Conservation (phyloP, 2,797 vertebrate genomes). For the Percopsis omiscomaycus region DNA sequence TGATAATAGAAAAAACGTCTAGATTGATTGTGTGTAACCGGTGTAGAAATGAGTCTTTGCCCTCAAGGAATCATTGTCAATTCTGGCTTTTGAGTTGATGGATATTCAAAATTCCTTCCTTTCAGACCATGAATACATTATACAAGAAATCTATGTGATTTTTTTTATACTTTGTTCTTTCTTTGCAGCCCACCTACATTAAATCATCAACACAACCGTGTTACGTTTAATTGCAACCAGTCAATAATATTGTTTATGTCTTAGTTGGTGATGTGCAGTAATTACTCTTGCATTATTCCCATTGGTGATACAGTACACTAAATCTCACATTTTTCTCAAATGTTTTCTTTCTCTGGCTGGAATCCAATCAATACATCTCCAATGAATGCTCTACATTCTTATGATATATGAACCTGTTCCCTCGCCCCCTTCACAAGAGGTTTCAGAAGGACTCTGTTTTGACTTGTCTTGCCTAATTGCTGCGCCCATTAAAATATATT, state of each 20-base stretch:
- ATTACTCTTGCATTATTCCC: constrained; percentile 42
- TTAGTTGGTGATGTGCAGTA: constrained; percentile 36
- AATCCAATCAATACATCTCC: constrained; percentile 48
- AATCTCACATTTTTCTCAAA: constrained; percentile 51
- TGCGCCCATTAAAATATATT: constrained; percentile 73
- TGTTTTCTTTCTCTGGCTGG: constrained; percentile 59
- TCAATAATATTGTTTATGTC: constrained; percentile 16
- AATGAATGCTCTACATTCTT: constrained; percentile 54
- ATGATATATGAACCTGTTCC: constrained; percentile 64
- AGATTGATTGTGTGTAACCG: constrained; percentile 51
- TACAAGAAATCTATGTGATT: too few relatives aligned
- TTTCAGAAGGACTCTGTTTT: constrained; percentile 61
- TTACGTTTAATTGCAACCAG: constrained; percentile 10
- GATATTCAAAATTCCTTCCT: neutral
- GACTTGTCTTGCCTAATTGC: constrained; percentile 74
- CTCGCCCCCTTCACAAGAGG: constrained; percentile 43
- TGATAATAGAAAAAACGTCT: constrained; percentile 37
- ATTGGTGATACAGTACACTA: constrained; percentile 43
- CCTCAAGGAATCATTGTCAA: constrained; percentile 40
- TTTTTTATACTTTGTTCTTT: constrained; percentile 5
- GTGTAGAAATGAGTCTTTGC: constrained; percentile 41
- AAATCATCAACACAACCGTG: constrained; percentile 11
- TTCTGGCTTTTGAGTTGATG: neutral
- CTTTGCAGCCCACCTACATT: constrained; percentile 25
- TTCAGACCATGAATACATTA: too few relatives aligned